These are phyloP conservation scores for Andricus quercusramuli DNA, from an alignment of 2,888 invertebrate species.

Conservation along the genomic window DNA sequence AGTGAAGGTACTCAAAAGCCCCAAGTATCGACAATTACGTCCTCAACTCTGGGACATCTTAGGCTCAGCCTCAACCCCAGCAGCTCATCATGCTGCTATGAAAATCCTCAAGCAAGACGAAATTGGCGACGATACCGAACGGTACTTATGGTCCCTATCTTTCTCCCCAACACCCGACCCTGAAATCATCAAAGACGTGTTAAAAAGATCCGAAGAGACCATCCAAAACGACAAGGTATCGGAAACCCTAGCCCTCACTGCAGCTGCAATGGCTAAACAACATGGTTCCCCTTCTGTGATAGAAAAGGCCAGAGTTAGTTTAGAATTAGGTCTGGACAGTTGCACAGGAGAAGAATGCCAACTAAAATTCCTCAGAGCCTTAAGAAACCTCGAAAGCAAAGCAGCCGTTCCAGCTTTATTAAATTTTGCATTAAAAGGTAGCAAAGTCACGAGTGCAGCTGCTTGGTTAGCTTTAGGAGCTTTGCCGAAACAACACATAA, in stretches of 20 bases:
- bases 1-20: conserved; percentile 80
- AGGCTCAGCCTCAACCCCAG: conserved; percentile 85
- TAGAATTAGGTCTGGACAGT: conserved; percentile 78
- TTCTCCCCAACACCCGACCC: conserved; percentile 83
- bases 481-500: conserved; percentile 77
- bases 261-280: conserved; percentile 82
- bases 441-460: conserved; percentile 81
- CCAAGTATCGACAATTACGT: conserved; percentile 82
- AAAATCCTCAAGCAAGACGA: conserved; percentile 82
- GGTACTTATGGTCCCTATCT: conserved; percentile 88
- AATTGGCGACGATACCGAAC: conserved; percentile 82
- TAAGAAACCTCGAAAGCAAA: conserved; percentile 85
- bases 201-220: conserved; percentile 79
- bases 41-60: conserved; percentile 85
- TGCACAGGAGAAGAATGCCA: conserved; percentile 82
- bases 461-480: conserved; percentile 85
- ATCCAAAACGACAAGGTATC: conserved; percentile 82
- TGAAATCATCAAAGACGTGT: conserved; percentile 80
- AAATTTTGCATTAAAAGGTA: conserved; percentile 80
- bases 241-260: conserved; percentile 85
- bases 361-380: conserved; percentile 83
- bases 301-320: conserved; percentile 69
- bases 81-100: conserved; percentile 85
- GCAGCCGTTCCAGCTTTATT: conserved; percentile 83
- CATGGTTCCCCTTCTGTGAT: conserved; percentile 60